These are phyloP conservation scores for Arremon brunneinucha DNA, from an alignment of 2,797 vertebrate species.

Conservation along the genomic window DNA sequence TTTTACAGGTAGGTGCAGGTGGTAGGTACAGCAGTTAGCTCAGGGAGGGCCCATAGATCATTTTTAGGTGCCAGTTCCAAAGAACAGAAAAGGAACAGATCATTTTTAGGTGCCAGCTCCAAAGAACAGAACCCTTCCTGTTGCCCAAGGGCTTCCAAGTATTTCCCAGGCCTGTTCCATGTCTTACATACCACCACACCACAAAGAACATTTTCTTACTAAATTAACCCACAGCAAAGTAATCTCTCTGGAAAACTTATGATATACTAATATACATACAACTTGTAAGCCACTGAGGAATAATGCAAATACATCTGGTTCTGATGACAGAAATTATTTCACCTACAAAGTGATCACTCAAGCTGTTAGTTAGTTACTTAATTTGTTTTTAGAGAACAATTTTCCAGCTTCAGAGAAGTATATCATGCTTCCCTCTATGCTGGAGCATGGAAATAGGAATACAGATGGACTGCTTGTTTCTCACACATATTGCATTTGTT, in stretches of 20 bases:
- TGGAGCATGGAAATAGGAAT: background rate
- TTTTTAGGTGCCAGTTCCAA: background rate
- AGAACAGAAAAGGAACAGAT: background rate
- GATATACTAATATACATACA: background rate
- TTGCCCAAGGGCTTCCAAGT: background rate
- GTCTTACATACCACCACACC: slow-evolving; percentile 4
- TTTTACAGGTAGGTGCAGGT: background rate
- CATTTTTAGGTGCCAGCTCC: background rate
- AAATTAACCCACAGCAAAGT: slow-evolving; percentile 51
- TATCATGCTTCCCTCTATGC: background rate
- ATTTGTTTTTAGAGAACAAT: background rate
- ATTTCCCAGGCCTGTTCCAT: background rate
- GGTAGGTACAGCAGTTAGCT: background rate
- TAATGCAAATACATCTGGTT: slow-evolving; percentile 46
- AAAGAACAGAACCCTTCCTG: background rate
- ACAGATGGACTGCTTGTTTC: background rate
- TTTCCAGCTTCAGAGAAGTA: background rate
- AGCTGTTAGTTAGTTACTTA: background rate
- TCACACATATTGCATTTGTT: background rate
- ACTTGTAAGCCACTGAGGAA: slow-evolving; percentile 27
- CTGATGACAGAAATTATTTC: slow-evolving; percentile 13
- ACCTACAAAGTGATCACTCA: slow-evolving; percentile 11
- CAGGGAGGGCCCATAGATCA: background rate
- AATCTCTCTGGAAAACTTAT: background rate
- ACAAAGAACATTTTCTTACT: background rate